Evolutionary conservation across 2,797 vertebrate genomes (phyloP), one percentile per base, ranked within the genome.

Genomic region (Channa striata): DNA sequence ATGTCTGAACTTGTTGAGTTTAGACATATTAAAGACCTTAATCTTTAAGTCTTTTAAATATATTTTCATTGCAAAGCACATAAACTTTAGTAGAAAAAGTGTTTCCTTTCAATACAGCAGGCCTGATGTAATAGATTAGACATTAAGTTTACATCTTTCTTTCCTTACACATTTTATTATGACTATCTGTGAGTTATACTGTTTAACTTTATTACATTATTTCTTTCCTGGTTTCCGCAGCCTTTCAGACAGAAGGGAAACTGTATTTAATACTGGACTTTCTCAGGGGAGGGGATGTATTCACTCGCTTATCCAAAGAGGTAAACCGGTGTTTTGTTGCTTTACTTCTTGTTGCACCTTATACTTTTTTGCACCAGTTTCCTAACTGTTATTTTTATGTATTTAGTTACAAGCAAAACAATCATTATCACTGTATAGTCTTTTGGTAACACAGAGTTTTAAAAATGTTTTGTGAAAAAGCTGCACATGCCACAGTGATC

Each of bases 271-370:
- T 99, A 94, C 79, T 99, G 96, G 97, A 99, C 95, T 99, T 99
- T 97, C 97, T 99, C 96, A 98, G 97, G 95, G 98, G 97, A 94
- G 97, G 97, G 91, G 98, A 99, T 94, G 96, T 99, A 85, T 99
- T 99, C 95, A 99, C 97, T 77, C 96, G 98, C 93, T 97, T 99
- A 96, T 99, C 98, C 95, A 99, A 99, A 98, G 97, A 98, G 96
- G 97, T 98, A 95, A 95, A 95, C 92, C 82, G 68, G 81, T 65
- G 16, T 83, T 66, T 40, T 80, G 33, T 37, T 78, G 13, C 63
- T 33, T 73, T 68, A 54, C 36, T 54, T 70, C 11, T 53, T 12
- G 21, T 61, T 56, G 12, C 17, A 40, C 33, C 50, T 64, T 1
- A 16, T 51, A 25, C 34, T 14, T 53, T 20, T 65, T 46, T 46